Conservation (phyloP, 2,888 invertebrate species). For the Bruchidius siliquastri region DNA sequence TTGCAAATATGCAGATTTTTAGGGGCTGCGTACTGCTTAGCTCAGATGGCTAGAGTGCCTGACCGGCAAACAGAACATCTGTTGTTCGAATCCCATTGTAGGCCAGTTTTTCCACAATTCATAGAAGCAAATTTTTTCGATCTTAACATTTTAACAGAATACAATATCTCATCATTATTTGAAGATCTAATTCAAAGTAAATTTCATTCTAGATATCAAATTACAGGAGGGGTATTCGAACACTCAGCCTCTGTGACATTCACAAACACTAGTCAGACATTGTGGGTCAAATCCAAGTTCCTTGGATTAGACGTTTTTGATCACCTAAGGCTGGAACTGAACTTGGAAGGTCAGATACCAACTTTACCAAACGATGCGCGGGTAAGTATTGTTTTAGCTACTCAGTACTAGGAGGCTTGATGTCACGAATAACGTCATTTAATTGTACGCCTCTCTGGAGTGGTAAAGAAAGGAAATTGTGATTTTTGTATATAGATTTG, state of each 20-base stretch:
- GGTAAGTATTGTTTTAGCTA: conserved; percentile 21
- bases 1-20: no score
- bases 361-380: conserved; percentile 57
- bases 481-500: no score
- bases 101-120: no score
- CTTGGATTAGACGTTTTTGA: conserved; percentile 88
- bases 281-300: conserved; percentile 74
- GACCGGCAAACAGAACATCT: no score
- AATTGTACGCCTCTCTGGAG: no score
- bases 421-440: no score
- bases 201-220: conserved; percentile 56
- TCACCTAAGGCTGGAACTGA: conserved; percentile 72
- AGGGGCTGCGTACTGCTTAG: no score
- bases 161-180: neutral
- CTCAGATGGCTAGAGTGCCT: no score
- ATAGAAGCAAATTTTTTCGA: no score
- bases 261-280: conserved; percentile 66
- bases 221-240: conserved; percentile 84
- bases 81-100: no score
- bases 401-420: no score
- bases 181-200: neutral
- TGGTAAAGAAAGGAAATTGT: no score
- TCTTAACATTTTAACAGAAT: neutral
- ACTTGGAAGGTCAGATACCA: conserved; percentile 80
- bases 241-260: conserved; percentile 78